Base-by-base conservation (phyloP, 2,113 vertebrate genomes). In the Crocuta crocuta region DNA sequence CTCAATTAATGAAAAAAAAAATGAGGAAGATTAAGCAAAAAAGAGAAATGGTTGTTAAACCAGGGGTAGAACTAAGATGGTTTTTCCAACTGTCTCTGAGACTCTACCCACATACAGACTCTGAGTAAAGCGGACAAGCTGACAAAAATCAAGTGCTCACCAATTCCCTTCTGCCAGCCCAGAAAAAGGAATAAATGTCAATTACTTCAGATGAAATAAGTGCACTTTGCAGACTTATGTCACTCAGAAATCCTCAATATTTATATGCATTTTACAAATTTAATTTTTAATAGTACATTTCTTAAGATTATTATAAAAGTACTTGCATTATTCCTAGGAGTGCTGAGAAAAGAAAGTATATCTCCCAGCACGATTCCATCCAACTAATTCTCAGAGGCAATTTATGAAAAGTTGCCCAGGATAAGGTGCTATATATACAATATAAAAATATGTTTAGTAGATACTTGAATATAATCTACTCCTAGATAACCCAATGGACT, bases 281-380 rank as follows among this genome's bases (percentile, higher is more conserved):
- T 45, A 68, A 48, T 89, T 45, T 81, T 90, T 97, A 48, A 45
- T 80, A 94, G 33, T 95, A 28, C 26, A 92, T 81, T 95, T 96
- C 16, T 78, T 86, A 63, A 78, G 48, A 82, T 55, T 78, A 83
- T 70, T 55, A 17, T 66, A 61, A 85, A 17, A 85, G 28, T 70
- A 5, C 33, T 89, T 45, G 24, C 6, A 58, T 1, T 10, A 43
- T 65, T 93, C 12, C 8, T 26, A 61, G 33, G 31, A 76, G 55
- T 53, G 10, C 10, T 94, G 19, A 86, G 24, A 65, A 85, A 89
- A 80, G 16, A 76, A 45, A 68, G 4, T 10, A 84, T 28, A 83
- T n/a, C 28, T 73, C n/a, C 26, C 23, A 48, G 61, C 31, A 81
- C 45, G 33, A 74, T 70, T 68, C 39, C 43, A 88, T 65, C 63